Conservation (phyloP, 2,113 vertebrate genomes). For the Cavia porcellus region DNA sequence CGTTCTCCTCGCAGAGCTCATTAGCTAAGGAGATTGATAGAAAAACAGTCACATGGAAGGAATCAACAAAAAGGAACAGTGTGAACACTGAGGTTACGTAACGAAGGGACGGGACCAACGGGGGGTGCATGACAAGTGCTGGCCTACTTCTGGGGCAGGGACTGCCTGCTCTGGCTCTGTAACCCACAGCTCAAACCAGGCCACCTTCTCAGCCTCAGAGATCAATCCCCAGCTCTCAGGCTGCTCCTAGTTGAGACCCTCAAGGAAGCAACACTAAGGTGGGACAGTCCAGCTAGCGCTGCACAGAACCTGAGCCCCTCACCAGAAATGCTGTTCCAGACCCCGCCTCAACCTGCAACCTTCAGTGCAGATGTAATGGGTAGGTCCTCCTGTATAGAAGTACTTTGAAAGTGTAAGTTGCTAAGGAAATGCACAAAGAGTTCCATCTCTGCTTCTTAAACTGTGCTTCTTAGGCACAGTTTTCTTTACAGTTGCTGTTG, state of each 20-base stretch:
- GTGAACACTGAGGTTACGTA: background rate
- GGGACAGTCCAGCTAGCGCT: background rate
- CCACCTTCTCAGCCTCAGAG: background rate
- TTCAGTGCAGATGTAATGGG: no score
- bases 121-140: background rate
- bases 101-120: background rate
- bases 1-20: background rate
- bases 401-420: background rate
- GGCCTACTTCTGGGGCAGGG: constrained; percentile 33
- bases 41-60: background rate
- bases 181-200: background rate
- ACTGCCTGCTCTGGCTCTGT: background rate
- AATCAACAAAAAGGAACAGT: constrained; percentile 18
- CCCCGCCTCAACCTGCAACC: background rate
- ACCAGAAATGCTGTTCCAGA: background rate
- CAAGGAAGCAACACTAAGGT: background rate
- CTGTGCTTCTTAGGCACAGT: no score
- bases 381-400: background rate
- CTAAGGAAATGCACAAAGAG: background rate
- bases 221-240: background rate
- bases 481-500: background rate
- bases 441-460: background rate
- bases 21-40: constrained; percentile 44
- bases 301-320: background rate
- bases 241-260: background rate